Evolutionary conservation across 2,797 vertebrate species (phyloP), one percentile per base, ranked within the genome.

Genomic region (Ctenochaetus hawaiiensis): DNA sequence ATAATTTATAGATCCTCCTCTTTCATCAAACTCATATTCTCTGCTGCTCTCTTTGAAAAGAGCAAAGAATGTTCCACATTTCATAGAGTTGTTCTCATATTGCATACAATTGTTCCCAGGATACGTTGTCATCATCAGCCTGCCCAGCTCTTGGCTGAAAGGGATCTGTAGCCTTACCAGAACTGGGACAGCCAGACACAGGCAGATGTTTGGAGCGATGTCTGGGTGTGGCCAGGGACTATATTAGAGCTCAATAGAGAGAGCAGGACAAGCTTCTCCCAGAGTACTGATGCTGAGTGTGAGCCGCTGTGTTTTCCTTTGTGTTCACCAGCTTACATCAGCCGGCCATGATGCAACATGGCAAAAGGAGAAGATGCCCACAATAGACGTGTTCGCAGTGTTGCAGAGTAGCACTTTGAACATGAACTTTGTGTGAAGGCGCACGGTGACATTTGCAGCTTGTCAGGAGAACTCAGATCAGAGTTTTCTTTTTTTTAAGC

Each of bases 311-410:
- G 7, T 72, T 79, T 80, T 76, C 78, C 67, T 89, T 77, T 85
- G 79, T 87, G 73, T 75, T 86, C 82, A 51, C 75, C 22, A 18
- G 73, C 84, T 91, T 89, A 75, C 89, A 88, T 92, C 93, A 94
- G 85, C 76, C 86, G 20, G 61, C 68, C 52, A 7, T 91, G 90
- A 91, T 87, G 90, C 87, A 93, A 91, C 66, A 20, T 23, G 56
- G 68, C 69, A 30, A 62, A 54, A 75, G 53, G 54, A 82, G 47
- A 52, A 47, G 63, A 75, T 65, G 69, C 79, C 80, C 80, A 68
- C 58, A 70, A 43, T 10, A 85, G 78, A 78, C 68, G 45, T n/a
- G 16, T 23, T 18, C 17, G 57, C 66, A 68, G 7, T 75, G 67
- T 59, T 81, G 58, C 72, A 76, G 74, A 70, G 53, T 5, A 67